phyloP scores from a whole-genome alignment of 2,113 vertebrate genomes.

The Festucalex cinctus region DNA sequence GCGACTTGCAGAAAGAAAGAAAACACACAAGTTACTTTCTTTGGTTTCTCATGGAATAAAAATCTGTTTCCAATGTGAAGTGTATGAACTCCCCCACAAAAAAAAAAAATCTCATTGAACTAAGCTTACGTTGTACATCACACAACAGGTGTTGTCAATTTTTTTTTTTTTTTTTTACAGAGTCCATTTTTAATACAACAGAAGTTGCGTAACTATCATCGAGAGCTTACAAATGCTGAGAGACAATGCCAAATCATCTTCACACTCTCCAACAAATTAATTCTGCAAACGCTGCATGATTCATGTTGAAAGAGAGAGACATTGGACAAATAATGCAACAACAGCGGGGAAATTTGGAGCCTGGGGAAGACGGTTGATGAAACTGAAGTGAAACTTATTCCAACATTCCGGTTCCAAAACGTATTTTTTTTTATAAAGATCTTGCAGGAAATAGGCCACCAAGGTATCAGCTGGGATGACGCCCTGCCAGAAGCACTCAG shows the following conservation, averaged over 20 bases:
- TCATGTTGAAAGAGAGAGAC: background rate
- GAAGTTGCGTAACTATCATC: background rate
- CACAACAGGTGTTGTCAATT: background rate
- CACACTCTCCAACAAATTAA: background rate
- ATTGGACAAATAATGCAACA: conserved; percentile 3
- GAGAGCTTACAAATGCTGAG: background rate
- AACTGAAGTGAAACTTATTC: background rate
- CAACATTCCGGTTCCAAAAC: too few relatives aligned
- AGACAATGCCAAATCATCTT: background rate
- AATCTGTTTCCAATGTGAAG: too few relatives aligned
- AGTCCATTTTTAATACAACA: background rate
- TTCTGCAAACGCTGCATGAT: background rate
- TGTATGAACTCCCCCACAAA: too few relatives aligned
- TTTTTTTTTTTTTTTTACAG: background rate
- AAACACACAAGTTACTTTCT: too few relatives aligned
- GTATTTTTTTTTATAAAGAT: too few relatives aligned
- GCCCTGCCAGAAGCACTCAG: too few relatives aligned
- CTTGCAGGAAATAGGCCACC: too few relatives aligned
- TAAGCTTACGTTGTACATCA: too few relatives aligned
- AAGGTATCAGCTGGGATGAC: too few relatives aligned
- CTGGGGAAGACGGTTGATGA: background rate
- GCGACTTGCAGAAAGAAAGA: background rate
- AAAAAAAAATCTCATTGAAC: too few relatives aligned
- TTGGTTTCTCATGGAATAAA: too few relatives aligned
- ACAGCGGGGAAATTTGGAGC: background rate